Percentiles rank a stretch among this genome's conserved stretches.
phyloP scores from a whole-genome alignment of 2,888 invertebrate species.

The Scrobipalpa atriplicella region DNA sequence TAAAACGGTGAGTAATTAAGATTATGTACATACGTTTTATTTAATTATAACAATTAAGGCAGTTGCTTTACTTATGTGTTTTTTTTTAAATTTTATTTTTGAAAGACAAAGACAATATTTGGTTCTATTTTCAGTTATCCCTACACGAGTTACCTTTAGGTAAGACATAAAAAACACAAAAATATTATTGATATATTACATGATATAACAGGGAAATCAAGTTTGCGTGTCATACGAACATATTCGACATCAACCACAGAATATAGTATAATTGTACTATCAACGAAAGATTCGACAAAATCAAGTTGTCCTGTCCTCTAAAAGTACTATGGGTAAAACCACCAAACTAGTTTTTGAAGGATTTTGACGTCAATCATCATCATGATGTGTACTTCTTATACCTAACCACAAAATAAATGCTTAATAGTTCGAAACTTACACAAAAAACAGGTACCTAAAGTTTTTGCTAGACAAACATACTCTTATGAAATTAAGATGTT shows the following conservation, averaged over 20 bases:
- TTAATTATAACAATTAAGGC: too few species aligned
- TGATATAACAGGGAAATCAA: not conserved
- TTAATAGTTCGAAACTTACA: not conserved
- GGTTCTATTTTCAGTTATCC: too few species aligned
- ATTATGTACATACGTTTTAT: too few species aligned
- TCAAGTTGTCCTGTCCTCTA: conserved; percentile 1
- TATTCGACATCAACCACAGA: too few species aligned
- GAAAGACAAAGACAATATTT: too few species aligned
- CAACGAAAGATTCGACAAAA: conserved; percentile 3
- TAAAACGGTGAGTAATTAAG: too few species aligned
- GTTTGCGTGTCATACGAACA: not conserved
- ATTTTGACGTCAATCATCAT: conserved; percentile 9
- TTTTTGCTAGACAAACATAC: not conserved
- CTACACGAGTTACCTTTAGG: too few species aligned
- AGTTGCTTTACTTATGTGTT: too few species aligned
- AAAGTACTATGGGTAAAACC: conserved; percentile 1
- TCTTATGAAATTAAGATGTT: not conserved
- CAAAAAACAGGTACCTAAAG: not conserved
- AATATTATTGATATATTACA: too few species aligned
- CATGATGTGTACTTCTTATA: not conserved
- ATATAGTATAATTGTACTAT: too few species aligned
- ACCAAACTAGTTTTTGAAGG: conserved; percentile 9
- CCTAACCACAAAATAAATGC: not conserved
- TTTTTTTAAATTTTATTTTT: too few species aligned
- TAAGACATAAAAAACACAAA: too few species aligned